Evolutionary conservation across 2,797 vertebrate genomes (phyloP), one percentile per base, ranked within the genome.

Genomic region (Channa striata): DNA sequence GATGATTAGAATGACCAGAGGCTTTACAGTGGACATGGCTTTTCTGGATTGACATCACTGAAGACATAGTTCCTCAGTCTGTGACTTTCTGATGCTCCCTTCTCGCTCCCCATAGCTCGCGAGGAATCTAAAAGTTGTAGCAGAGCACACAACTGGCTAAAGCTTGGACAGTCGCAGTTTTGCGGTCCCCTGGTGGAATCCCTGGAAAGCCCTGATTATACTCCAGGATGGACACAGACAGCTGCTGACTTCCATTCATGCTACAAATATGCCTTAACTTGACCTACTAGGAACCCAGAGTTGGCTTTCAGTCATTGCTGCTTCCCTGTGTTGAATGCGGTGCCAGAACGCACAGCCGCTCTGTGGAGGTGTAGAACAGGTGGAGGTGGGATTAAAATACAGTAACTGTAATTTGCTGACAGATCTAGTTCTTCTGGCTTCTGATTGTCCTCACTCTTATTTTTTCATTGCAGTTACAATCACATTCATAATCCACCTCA

Each of bases 391-490:
- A 39, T 85, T 57, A 44, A 70, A 47, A 20, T 47, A 6, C 25
- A 30, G 4, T 30, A 6, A 12, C 44, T 47, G 2, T 44, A 44
- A 23, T 51, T 25, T 43, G 33, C 77, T 82, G 65, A 67, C 59
- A 37, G 43, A 47, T 81, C 61, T 78, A 69, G 67, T 74, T 82
- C 79, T 74, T 61, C 57, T 81, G 57, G 71, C 68, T 66, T 19
- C 25, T 43, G 58, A 62, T 52, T n/a, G 44, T 61, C 62, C 64
- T 36, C 51, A 3, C 20, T 50, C 23, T 59, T 20, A 5, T 87
- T 74, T 82, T 88, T 82, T 92, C 84, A 84, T 90, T 91, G 87
- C 62, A 59, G 33, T 58, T 82, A 43, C 58, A 54, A 49, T 75
- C 72, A 30, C 64, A 47, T 48, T 60, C 20, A 66, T 62, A 36